A percentile compares a stretch with the other conserved stretches of the same genome.
Evolutionary conservation across 2,113 vertebrate genomes (phyloP).

Genomic region (Pachyramphus minor): DNA sequence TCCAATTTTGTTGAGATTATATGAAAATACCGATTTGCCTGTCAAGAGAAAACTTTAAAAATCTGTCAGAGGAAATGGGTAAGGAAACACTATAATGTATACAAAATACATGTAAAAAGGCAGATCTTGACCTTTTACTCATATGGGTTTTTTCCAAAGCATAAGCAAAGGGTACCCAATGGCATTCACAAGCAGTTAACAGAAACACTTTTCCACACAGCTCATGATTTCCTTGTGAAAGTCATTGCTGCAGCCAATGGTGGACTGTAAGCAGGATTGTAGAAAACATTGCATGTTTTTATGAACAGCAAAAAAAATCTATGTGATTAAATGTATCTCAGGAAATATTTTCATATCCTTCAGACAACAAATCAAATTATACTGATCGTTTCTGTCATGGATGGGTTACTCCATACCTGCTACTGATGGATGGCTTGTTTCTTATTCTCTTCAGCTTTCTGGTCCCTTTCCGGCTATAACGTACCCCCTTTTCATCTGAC

Average conservation of each 20-base stretch:
- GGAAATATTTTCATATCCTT: background rate
- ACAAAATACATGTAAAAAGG: slow-evolving; percentile 17
- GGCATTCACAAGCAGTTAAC: background rate
- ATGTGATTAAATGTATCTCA: background rate
- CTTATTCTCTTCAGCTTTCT: background rate
- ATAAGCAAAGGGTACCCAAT: background rate
- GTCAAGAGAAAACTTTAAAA: slow-evolving; percentile 37
- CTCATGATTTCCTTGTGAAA: background rate
- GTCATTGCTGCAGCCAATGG: background rate
- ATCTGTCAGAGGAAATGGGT: slow-evolving; percentile 30
- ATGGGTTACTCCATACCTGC: background rate
- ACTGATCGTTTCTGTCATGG: background rate
- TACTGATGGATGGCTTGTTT: background rate
- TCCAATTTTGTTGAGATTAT: slow-evolving; percentile 36
- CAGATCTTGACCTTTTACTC: slow-evolving; percentile 31
- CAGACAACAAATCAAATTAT: background rate
- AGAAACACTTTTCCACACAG: background rate
- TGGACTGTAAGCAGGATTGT: fast-evolving
- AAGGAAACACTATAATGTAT: slow-evolving; percentile 23
- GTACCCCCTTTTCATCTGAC: background rate
- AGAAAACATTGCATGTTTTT: background rate
- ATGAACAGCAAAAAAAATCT: background rate
- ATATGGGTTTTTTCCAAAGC: background rate
- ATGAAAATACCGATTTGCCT: slow-evolving; percentile 40
- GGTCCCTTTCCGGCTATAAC: background rate